phyloP scores from a whole-genome alignment of 2,113 vertebrate genomes.

The human region DNA sequence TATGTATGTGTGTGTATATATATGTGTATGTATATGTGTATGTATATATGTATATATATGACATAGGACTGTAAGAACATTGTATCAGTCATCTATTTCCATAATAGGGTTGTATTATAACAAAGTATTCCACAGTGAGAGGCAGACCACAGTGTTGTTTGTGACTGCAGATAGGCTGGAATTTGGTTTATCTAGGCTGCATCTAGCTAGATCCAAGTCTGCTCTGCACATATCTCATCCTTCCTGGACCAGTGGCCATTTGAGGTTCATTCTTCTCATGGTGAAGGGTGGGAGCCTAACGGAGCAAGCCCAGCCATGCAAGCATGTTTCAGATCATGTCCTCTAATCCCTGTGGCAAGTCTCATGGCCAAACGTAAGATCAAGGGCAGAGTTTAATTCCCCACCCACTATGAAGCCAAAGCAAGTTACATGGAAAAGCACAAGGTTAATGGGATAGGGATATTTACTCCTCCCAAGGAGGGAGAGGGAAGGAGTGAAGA shows the following conservation, averaged over 20 bases:
- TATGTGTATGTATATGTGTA: too few relatives aligned
- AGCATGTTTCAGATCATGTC: background rate
- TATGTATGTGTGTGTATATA: fast-evolving
- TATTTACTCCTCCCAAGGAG: background rate
- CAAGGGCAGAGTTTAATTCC: background rate
- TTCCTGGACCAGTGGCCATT: background rate
- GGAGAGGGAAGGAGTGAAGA: background rate
- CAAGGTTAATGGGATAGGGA: background rate
- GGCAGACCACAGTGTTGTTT: background rate
- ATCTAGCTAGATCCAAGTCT: background rate
- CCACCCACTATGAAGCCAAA: background rate
- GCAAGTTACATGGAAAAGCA: background rate
- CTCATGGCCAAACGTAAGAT: background rate
- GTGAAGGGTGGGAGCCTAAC: background rate
- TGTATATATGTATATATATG: too few relatives aligned
- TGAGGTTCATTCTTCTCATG: background rate
- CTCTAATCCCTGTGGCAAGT: background rate
- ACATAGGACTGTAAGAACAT: too few relatives aligned
- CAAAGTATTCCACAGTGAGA: background rate
- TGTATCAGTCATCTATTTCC: background rate
- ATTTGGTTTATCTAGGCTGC: background rate
- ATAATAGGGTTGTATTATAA: background rate
- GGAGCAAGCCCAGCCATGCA: background rate
- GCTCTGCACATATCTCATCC: background rate
- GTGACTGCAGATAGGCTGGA: background rate